phyloP scores from a whole-genome alignment of 2,888 invertebrate species.

The Automeris io region DNA sequence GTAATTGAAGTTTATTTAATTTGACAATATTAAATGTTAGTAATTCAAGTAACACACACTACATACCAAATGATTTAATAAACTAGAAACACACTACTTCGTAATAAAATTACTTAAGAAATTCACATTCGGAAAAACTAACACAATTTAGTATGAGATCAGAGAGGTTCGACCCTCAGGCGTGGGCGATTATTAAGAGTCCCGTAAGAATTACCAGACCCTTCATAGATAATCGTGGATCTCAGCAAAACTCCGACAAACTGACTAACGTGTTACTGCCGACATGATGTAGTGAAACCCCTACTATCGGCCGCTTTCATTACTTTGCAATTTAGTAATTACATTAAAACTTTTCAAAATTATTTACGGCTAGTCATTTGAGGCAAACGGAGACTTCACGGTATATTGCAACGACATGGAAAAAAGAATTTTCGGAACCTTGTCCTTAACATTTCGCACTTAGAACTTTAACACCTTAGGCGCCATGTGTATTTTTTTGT shows the following conservation, averaged over 20 bases:
- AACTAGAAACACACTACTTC: no score
- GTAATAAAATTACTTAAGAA: not conserved
- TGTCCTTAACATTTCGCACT: no score
- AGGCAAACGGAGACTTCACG: no score
- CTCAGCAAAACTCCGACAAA: slow-evolving; percentile 1
- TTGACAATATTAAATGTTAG: not conserved
- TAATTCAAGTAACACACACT: not conserved
- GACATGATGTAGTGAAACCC: not conserved
- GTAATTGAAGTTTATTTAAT: not conserved
- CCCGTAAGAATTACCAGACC: slow-evolving; percentile 3
- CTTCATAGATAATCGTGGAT: slow-evolving; percentile 1
- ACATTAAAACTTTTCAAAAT: no score
- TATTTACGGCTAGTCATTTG: no score
- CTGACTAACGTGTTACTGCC: not conserved
- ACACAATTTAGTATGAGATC: not conserved
- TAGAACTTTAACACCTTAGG: no score
- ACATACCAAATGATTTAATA: no score
- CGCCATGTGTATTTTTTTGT: no score
- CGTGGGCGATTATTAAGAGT: slow-evolving; percentile 1
- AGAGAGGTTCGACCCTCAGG: not conserved
- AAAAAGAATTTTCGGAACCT: no score
- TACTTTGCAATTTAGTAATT: not conserved
- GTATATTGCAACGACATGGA: no score
- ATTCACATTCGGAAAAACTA: not conserved
- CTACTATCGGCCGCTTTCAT: not conserved